Base-by-base conservation (phyloP, 2,113 vertebrate genomes). In the Hippolais icterina region DNA sequence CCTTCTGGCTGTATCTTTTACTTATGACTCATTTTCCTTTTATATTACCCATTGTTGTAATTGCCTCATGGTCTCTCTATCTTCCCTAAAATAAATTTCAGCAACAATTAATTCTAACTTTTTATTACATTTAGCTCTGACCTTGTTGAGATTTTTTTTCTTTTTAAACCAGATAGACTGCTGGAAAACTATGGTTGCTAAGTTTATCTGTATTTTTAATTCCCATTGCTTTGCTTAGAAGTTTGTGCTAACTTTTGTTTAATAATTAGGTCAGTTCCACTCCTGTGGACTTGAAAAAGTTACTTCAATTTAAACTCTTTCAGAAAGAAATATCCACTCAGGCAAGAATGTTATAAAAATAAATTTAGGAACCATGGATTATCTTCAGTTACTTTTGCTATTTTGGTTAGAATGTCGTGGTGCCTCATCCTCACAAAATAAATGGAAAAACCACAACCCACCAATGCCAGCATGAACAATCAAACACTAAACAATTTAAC, bases 391-490 rank as follows among this genome's bases (percentile, higher is more conserved):
- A 6, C 4, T 42, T 83, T 80, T 69, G 24, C 53, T 19, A 77
- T 72, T 70, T 79, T 77, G 4, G 6, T 86, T 14, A 66, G 64
- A 79, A 71, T 63, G 60, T 31, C 23, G 5, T 47, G 33, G 6
- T 41, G 15, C 1, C 15, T 13, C 4, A 1, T 3, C 3, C 2
- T 3, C 10, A 24, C 31, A 29, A 54, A 64, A 33, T 41, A 71
- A 59, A 29, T 52, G 24, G 10, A 9, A 3, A 74, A 29, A 11
- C 2, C 15, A 53, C 35, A 69, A 15, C 11, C 14, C 15, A 42
- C 5, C 10, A 83, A 59, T 24, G 6, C 1, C 12, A 66, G 12
- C 33, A 63, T 15, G 19, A 70, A n/a, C 11, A 68, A 60, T 4
- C 7, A 74, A 81, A 31, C 15, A 57, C 3, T 25, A 28, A 83